phyloP scores from a whole-genome alignment of 92 coral and sea anemone genomes.

The Bergia puertoricense region DNA sequence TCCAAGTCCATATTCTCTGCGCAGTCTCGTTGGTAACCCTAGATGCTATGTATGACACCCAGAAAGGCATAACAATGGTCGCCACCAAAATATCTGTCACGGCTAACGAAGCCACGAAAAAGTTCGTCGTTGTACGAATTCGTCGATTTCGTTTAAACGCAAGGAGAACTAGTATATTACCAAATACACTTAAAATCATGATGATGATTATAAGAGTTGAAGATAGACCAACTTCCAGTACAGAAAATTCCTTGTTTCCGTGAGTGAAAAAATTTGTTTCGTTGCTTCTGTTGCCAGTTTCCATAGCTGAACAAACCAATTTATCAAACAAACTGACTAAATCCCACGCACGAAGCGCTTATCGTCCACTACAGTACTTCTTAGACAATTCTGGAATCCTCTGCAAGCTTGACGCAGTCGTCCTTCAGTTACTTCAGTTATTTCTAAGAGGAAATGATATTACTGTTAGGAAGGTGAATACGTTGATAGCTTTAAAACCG shows the following conservation, averaged over 20 bases:
- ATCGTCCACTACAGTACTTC: not conserved
- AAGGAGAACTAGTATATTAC: conserved; percentile 75
- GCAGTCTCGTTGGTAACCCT: conserved; percentile 52
- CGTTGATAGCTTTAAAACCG: not conserved
- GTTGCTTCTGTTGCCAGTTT: conserved; percentile 14
- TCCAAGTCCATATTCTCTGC: conserved; percentile 85
- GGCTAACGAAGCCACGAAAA: conserved; percentile 78
- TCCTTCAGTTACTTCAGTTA: not conserved
- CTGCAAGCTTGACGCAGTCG: not conserved
- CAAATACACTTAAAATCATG: conserved; percentile 66
- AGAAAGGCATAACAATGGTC: conserved; percentile 78
- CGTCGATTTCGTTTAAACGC: conserved; percentile 79
- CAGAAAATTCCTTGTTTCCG: conserved; percentile 35
- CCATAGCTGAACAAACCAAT: not conserved
- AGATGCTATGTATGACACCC: conserved; percentile 72
- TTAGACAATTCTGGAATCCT: not conserved
- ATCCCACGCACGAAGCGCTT: not conserved
- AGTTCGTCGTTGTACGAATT: conserved; percentile 80
- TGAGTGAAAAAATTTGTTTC: not conserved
- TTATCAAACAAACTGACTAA: not conserved
- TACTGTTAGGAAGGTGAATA: not conserved
- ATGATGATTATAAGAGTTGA: conserved; percentile 67
- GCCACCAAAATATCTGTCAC: conserved; percentile 83
- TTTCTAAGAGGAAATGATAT: not conserved
- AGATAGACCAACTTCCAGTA: conserved; percentile 44